Percentiles rank a stretch among this genome's conserved stretches.
These are phyloP conservation scores for Frankliniella fusca DNA, from an alignment of 2,888 invertebrate genomes.

Conservation along the genomic window DNA sequence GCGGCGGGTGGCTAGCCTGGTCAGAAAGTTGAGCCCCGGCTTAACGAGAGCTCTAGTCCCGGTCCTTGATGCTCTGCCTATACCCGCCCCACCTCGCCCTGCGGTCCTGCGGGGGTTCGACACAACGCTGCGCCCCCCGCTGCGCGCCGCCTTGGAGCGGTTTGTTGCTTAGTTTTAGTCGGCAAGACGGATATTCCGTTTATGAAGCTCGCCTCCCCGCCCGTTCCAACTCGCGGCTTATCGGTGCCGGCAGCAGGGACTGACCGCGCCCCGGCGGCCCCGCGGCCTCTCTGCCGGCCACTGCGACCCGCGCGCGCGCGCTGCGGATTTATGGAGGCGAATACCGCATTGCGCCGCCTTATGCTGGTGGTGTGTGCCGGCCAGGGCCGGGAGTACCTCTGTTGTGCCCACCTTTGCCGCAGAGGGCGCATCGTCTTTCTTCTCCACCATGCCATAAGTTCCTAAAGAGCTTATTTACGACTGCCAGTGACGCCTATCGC, in stretches of 20 bases:
- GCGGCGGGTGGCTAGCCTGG: not conserved
- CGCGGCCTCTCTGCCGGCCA: not conserved
- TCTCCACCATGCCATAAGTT: too few relatives aligned
- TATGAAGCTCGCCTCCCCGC: not conserved
- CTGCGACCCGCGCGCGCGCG: not conserved
- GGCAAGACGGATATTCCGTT: not conserved
- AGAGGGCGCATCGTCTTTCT: too few relatives aligned
- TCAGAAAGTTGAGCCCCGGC: not conserved
- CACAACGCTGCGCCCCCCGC: not conserved
- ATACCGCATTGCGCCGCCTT: not conserved
- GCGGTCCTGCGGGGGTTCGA: not conserved
- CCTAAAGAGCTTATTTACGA: too few relatives aligned
- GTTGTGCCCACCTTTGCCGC: too few relatives aligned
- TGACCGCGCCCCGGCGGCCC: not conserved
- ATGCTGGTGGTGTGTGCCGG: too few relatives aligned
- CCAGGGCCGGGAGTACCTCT: too few relatives aligned
- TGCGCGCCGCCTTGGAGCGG: not conserved
- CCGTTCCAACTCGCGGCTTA: not conserved
- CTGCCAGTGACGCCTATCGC: too few relatives aligned
- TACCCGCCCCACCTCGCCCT: not conserved
- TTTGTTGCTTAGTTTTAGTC: constrained; percentile 4
- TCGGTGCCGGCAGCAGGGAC: not conserved
- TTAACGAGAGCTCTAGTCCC: not conserved
- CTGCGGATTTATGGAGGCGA: not conserved
- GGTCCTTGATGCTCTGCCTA: not conserved